Conservation (phyloP, 2,113 vertebrate genomes). For the Myocastor coypus region DNA sequence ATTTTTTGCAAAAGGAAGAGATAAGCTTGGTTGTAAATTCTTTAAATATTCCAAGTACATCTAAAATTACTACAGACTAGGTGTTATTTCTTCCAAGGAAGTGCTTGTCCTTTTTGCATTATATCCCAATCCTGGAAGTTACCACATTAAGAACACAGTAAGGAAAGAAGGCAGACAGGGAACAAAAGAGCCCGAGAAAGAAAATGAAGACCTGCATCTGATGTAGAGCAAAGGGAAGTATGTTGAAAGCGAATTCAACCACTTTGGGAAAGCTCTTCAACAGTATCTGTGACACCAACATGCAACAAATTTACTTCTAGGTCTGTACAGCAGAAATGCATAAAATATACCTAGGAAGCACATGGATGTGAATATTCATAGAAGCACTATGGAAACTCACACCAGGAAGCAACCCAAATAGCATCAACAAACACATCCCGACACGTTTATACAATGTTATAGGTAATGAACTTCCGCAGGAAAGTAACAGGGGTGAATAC, state of each 20-base stretch:
- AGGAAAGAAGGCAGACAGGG: not conserved
- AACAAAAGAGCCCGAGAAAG: not conserved
- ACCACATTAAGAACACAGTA: not conserved
- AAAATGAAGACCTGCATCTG: not conserved
- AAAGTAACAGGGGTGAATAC: not conserved
- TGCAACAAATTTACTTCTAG: conserved; percentile 13
- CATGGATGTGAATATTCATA: not conserved
- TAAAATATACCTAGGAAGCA: not conserved
- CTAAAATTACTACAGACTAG: conserved; percentile 43
- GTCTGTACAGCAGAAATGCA: not conserved
- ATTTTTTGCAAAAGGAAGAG: conserved; percentile 65
- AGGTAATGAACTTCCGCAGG: not conserved
- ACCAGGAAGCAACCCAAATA: not conserved
- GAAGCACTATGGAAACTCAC: not conserved
- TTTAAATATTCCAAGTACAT: conserved; percentile 19
- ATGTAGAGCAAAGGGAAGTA: not conserved
- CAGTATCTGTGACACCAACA: not conserved
- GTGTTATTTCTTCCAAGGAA: conserved; percentile 30
- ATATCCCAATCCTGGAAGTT: not conserved
- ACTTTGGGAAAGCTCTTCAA: not conserved
- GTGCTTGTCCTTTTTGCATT: not conserved
- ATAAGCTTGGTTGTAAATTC: conserved; percentile 62
- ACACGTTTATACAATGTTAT: not conserved
- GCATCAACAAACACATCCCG: not conserved
- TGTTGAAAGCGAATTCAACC: not conserved